Conservation (phyloP, 1,140 invertebrate species). For the Littorina saxatilis region DNA sequence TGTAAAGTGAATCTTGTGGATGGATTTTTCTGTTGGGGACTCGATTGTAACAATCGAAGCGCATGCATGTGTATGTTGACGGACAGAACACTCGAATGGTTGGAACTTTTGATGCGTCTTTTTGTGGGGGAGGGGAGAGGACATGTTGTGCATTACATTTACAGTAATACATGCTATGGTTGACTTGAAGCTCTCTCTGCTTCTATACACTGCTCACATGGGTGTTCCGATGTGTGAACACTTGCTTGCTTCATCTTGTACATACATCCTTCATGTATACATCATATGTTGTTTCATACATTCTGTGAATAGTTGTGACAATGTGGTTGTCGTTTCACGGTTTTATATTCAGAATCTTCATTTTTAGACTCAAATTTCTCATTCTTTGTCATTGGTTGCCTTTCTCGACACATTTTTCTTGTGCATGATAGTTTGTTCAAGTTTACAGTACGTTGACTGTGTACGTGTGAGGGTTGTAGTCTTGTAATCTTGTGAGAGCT, state of each 20-base stretch:
- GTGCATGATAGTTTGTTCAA: no score
- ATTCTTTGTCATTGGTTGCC: neutral
- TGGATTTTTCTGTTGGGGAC: no score
- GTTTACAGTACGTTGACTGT: neutral
- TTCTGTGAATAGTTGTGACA: neutral
- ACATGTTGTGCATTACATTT: no score
- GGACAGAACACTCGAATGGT: no score
- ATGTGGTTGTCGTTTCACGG: slow-evolving; percentile 4
- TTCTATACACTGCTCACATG: neutral
- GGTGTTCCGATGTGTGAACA: neutral
- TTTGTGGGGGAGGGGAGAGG: no score
- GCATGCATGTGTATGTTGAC: no score
- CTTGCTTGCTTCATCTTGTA: neutral
- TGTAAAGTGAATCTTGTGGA: no score
- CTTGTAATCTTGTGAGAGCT: no score
- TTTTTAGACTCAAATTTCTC: neutral
- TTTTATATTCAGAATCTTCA: slow-evolving; percentile 20
- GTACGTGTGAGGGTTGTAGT: neutral
- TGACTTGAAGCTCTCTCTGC: neutral
- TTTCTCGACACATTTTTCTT: neutral
- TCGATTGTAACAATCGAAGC: no score
- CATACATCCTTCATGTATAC: neutral
- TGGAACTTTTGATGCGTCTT: no score
- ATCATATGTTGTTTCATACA: neutral
- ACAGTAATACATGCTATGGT: no score